phyloP scores from a whole-genome alignment of 2,113 vertebrate genomes.

The Prinia subflava region DNA sequence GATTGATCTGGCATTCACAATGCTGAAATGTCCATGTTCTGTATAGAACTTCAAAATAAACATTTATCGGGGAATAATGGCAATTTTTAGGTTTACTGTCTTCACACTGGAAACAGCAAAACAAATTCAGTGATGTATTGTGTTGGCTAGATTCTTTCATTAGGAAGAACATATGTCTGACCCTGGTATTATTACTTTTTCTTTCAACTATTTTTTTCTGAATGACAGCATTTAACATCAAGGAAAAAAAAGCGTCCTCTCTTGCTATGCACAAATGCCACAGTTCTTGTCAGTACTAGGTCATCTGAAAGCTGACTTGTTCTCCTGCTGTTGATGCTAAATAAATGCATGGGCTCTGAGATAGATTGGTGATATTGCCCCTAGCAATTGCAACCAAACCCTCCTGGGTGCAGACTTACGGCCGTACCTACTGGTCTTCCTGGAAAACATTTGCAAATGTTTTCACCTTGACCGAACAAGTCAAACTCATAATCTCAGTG shows the following conservation, averaged over 20 bases:
- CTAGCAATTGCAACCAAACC: not conserved
- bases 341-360: not conserved
- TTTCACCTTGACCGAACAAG: conserved; percentile 52
- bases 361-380: not conserved
- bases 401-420: not conserved
- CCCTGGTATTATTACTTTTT: not conserved
- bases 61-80: not conserved
- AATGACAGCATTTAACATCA: not conserved
- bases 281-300: not conserved
- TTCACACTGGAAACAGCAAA: not conserved
- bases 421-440: not conserved
- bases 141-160: not conserved
- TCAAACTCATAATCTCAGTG: not conserved
- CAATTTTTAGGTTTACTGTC: not conserved
- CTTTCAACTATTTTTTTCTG: no score
- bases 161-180: not conserved
- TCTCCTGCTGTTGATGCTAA: not conserved
- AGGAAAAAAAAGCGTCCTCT: not conserved
- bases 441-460: not conserved
- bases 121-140: not conserved
- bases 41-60: not conserved
- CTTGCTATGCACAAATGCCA: not conserved
- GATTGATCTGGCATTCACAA: not conserved
- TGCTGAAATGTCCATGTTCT: not conserved
- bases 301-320: conserved; percentile 6